phyloP scores from a whole-genome alignment of 2,888 invertebrate genomes.

The Harpalus rufipes region DNA sequence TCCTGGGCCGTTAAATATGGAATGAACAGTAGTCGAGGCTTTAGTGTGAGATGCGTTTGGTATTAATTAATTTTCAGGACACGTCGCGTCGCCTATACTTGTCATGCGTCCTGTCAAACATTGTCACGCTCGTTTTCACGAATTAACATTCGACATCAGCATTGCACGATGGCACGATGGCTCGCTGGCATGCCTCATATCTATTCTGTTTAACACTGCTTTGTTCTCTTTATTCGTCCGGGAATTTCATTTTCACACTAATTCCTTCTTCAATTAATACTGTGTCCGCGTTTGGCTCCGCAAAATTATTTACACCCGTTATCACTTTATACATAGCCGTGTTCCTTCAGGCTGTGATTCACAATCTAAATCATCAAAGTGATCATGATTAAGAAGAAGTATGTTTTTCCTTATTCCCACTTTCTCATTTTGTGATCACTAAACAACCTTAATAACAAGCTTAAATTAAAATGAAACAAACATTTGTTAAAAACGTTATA shows the following conservation, averaged over 20 bases:
- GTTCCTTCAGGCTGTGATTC: no score
- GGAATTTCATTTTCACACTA: constrained; percentile 44
- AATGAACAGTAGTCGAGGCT: constrained; percentile 71
- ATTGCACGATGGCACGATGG: constrained; percentile 13
- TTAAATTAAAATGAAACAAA: no score
- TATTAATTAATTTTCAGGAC: constrained; percentile 74
- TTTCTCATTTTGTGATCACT: no score
- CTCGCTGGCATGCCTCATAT: constrained; percentile 21
- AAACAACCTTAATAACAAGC: no score
- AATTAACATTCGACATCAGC: constrained; percentile 71
- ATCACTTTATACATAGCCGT: background rate
- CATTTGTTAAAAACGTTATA: no score
- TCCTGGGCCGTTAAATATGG: constrained; percentile 74
- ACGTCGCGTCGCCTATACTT: constrained; percentile 73
- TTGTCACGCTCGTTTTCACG: constrained; percentile 72
- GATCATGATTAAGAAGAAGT: no score
- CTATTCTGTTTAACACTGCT: constrained; percentile 41
- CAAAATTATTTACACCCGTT: background rate
- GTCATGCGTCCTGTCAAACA: constrained; percentile 74
- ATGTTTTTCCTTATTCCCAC: no score
- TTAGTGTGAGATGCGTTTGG: constrained; percentile 61
- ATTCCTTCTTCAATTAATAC: constrained; percentile 41
- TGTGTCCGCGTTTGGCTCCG: background rate
- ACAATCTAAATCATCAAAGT: no score
- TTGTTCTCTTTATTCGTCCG: constrained; percentile 48